These are phyloP conservation scores for Masticophis lateralis DNA, from an alignment of 2,797 vertebrate species.

Conservation along the genomic window DNA sequence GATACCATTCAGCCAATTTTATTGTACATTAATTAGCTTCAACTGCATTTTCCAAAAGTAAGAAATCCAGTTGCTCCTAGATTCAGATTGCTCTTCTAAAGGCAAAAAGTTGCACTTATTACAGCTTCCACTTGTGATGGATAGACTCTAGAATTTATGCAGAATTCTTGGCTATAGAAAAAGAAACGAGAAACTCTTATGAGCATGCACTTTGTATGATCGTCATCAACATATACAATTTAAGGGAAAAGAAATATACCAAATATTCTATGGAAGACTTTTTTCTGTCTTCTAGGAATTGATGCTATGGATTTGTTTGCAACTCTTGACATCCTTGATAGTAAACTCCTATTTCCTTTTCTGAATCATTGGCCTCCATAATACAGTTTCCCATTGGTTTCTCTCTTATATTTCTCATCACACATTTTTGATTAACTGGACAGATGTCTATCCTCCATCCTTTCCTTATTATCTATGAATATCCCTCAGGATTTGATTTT, in stretches of 20 bases:
- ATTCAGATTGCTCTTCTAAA: conserved; percentile 1
- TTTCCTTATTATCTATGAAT: not conserved
- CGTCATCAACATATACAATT: not conserved
- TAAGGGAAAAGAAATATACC: not conserved
- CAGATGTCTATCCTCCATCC: not conserved
- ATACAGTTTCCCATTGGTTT: not conserved
- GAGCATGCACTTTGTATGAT: not conserved
- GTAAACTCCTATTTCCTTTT: not conserved
- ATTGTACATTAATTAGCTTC: conserved; percentile 7
- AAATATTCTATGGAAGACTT: conserved; percentile 43
- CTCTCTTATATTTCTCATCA: not conserved
- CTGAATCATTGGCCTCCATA: not conserved
- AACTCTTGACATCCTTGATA: not conserved
- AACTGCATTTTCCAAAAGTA: not conserved
- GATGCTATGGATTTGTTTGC: not conserved
- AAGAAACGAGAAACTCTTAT: not conserved
- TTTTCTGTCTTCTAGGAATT: conserved; percentile 35
- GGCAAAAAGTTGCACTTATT: conserved; percentile 43
- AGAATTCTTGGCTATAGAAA: conserved; percentile 18
- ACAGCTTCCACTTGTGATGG: conserved; percentile 69
- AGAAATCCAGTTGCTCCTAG: not conserved
- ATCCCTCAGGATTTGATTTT: not conserved
- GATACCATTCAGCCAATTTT: not conserved
- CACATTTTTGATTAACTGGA: not conserved
- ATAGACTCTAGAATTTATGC: conserved; percentile 34